phyloP scores from a whole-genome alignment of 2,797 vertebrate genomes.

The Macrochelys suwanniensis region DNA sequence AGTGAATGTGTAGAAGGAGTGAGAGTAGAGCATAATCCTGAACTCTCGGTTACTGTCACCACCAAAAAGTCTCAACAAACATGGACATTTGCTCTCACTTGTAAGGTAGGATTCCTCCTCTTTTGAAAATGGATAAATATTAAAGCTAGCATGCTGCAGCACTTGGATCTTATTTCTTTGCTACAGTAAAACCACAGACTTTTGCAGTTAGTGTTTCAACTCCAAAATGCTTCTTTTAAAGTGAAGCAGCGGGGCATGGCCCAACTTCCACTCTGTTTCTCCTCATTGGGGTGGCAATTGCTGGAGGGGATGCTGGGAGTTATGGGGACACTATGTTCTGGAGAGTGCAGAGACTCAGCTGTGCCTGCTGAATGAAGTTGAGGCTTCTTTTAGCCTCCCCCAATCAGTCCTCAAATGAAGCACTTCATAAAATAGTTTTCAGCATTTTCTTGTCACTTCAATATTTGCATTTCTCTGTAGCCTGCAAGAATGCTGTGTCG shows the following conservation, averaged over 20 bases:
- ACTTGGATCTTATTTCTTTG: not conserved
- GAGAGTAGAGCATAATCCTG: constrained; percentile 92
- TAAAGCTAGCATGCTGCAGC: not conserved
- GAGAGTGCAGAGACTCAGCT: not conserved
- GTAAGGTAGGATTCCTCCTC: constrained; percentile 90
- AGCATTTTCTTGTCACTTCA: constrained; percentile 46
- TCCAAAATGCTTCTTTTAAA: not conserved
- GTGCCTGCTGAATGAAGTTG: not conserved
- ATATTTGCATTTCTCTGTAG: constrained; percentile 80
- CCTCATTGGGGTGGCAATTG: not conserved
- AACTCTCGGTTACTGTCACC: constrained; percentile 94
- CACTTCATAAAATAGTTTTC: not conserved
- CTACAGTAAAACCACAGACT: not conserved
- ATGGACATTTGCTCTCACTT: constrained; percentile 96
- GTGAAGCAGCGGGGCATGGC: not conserved
- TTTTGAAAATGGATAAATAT: not conserved
- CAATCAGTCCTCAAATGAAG: not conserved
- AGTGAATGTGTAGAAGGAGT: constrained; percentile 97
- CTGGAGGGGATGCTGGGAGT: not conserved
- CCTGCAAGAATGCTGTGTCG: constrained; percentile 94
- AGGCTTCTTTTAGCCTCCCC: not conserved
- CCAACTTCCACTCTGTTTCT: not conserved
- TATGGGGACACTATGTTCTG: not conserved
- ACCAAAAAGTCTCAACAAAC: constrained; percentile 96
- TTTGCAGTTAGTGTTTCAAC: constrained; percentile 8